Evolutionary conservation across 2,888 invertebrate species (phyloP).

Genomic region (Heliconius ethilla): DNA sequence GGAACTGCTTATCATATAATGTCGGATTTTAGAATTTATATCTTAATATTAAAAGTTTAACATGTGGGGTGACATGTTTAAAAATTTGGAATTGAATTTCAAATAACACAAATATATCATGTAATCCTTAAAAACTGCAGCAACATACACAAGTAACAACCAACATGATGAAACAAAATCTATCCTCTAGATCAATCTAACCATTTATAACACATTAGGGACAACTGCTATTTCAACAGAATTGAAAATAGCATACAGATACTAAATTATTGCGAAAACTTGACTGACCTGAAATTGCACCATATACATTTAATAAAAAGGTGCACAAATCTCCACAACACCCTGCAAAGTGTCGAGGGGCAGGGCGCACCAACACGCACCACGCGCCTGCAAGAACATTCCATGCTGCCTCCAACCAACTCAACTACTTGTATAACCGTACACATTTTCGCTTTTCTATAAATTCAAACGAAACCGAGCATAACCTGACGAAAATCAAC

Average conservation of each 20-base stretch:
- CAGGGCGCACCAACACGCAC: constrained; percentile 36
- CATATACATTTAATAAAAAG: constrained; percentile 52
- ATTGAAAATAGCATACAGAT: constrained; percentile 30
- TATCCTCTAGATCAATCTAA: background rate
- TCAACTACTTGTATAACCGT: constrained; percentile 62
- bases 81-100: background rate
- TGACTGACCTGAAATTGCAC: constrained; percentile 55
- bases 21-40: constrained; percentile 7
- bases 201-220: constrained; percentile 1
- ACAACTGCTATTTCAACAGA: constrained; percentile 17
- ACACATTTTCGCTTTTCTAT: constrained; percentile 58
- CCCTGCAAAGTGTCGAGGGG: constrained; percentile 46
- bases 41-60: background rate
- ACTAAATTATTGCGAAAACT: constrained; percentile 53
- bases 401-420: constrained; percentile 56
- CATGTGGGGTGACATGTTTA: background rate
- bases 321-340: constrained; percentile 49
- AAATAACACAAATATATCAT: background rate
- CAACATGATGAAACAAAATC: constrained; percentile 7
- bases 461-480: constrained; percentile 54
- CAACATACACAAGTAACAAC: background rate
- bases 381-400: constrained; percentile 59
- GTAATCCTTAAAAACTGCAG: background rate
- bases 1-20: constrained; percentile 20
- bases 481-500: constrained; percentile 59